phyloP scores from a whole-genome alignment of 2,888 invertebrate genomes.

The Dolichopus griseipennis region DNA sequence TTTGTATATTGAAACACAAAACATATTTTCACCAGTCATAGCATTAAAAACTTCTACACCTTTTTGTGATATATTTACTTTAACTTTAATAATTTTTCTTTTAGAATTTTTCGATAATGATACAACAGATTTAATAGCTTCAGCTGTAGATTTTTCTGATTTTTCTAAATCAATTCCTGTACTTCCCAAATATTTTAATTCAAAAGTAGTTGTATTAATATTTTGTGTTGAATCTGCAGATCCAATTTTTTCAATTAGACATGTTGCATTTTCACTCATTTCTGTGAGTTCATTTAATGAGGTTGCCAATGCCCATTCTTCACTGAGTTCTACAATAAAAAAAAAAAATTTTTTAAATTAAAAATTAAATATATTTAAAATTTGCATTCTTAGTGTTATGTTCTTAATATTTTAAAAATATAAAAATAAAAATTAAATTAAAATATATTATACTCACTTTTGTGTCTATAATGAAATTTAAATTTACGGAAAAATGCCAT shows the following conservation, averaged over 20 bases:
- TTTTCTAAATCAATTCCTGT: slow-evolving; percentile 30
- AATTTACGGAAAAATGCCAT: slow-evolving; percentile 33
- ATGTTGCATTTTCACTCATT: not conserved
- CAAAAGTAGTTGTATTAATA: slow-evolving; percentile 25
- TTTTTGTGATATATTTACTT: slow-evolving; percentile 62
- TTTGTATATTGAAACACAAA: slow-evolving; percentile 78
- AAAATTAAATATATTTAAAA: not conserved
- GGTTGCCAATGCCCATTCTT: slow-evolving; percentile 27
- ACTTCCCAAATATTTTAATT: slow-evolving; percentile 32
- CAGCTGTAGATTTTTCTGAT: slow-evolving; percentile 54
- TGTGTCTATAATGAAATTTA: slow-evolving; percentile 32
- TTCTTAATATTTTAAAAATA: too few relatives aligned
- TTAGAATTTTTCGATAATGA: slow-evolving; percentile 53
- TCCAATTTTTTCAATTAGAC: slow-evolving; percentile 15
- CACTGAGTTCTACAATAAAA: slow-evolving; percentile 23
- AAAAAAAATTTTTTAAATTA: slow-evolving; percentile 11
- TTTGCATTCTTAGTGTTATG: too few relatives aligned
- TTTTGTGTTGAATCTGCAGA: slow-evolving; percentile 24
- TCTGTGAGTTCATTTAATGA: slow-evolving; percentile 24
- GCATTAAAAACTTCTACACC: slow-evolving; percentile 70
- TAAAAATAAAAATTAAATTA: too few relatives aligned
- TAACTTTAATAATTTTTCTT: slow-evolving; percentile 55
- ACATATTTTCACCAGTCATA: slow-evolving; percentile 58
- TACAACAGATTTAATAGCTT: slow-evolving; percentile 73
- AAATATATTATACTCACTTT: slow-evolving; percentile 27